Conservation (phyloP, 2,113 vertebrate species). For the Callocephalon fimbriatum region DNA sequence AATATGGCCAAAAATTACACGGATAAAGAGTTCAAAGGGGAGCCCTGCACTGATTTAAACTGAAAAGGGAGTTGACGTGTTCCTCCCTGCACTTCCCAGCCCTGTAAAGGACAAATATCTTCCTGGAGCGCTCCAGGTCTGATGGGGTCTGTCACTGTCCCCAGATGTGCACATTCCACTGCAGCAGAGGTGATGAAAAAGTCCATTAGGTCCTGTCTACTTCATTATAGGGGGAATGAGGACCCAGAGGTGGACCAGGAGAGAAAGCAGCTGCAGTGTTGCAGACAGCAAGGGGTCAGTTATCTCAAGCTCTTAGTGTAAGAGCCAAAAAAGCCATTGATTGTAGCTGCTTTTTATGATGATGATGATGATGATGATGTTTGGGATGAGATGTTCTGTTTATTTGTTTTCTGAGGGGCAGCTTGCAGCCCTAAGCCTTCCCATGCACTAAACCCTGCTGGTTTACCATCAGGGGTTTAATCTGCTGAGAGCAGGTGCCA, state of each 20-base stretch:
- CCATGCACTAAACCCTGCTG: background rate
- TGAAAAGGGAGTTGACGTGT: rapidly evolving
- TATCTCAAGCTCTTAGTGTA: background rate
- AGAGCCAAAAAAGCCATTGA: background rate
- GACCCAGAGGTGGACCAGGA: background rate
- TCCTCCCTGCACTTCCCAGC: background rate
- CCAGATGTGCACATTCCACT: rapidly evolving
- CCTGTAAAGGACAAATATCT: rapidly evolving
- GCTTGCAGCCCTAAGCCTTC: background rate
- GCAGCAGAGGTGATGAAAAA: background rate
- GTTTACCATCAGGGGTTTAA: background rate
- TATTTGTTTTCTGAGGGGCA: background rate
- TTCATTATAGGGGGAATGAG: background rate
- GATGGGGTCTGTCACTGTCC: background rate
- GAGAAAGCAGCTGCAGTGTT: background rate
- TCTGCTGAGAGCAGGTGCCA: conserved; percentile 59
- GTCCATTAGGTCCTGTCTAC: rapidly evolving
- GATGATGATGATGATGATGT: too few relatives aligned
- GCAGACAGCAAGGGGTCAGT: background rate
- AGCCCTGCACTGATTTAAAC: background rate
- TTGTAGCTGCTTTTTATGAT: background rate
- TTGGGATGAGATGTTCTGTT: background rate
- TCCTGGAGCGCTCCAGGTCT: background rate
- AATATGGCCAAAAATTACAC: background rate
- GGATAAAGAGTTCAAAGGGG: background rate